phyloP scores from a whole-genome alignment of 2,797 vertebrate genomes.

The Leptatherina wallacei region DNA sequence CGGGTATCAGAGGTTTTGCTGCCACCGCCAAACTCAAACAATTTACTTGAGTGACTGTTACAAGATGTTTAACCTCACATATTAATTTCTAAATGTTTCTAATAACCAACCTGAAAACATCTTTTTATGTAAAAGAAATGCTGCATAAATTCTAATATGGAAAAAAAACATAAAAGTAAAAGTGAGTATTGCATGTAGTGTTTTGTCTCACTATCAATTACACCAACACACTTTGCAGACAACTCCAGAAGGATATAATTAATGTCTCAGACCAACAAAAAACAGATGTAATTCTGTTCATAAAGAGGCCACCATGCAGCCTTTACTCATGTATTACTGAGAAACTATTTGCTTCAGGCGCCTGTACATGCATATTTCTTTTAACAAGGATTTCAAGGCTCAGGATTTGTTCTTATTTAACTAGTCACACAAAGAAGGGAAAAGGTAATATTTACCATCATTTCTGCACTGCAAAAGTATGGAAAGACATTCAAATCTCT shows the following conservation, averaged over 20 bases:
- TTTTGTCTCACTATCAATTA: constrained; percentile 55
- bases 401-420: constrained; percentile 42
- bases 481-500: background rate
- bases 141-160: constrained; percentile 2
- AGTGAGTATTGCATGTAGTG: constrained; percentile 17
- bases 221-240: constrained; percentile 42
- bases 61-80: background rate
- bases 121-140: background rate
- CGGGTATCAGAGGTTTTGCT: background rate
- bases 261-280: constrained; percentile 76
- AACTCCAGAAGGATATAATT: constrained; percentile 69
- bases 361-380: constrained; percentile 62
- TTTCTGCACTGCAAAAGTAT: constrained; percentile 3
- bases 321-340: constrained; percentile 68
- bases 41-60: background rate
- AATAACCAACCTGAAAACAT: background rate
- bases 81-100: background rate
- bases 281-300: constrained; percentile 79
- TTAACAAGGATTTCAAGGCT: constrained; percentile 64
- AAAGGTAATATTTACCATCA: constrained; percentile 10
- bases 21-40: background rate
- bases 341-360: constrained; percentile 77
- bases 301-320: constrained; percentile 71
- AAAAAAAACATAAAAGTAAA: constrained; percentile 24
- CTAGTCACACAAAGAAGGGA: constrained; percentile 33